Evolutionary conservation across 2,113 vertebrate genomes (phyloP), one percentile per base, ranked within the genome.

Genomic region (Rhinopomastus cyanomelas): DNA sequence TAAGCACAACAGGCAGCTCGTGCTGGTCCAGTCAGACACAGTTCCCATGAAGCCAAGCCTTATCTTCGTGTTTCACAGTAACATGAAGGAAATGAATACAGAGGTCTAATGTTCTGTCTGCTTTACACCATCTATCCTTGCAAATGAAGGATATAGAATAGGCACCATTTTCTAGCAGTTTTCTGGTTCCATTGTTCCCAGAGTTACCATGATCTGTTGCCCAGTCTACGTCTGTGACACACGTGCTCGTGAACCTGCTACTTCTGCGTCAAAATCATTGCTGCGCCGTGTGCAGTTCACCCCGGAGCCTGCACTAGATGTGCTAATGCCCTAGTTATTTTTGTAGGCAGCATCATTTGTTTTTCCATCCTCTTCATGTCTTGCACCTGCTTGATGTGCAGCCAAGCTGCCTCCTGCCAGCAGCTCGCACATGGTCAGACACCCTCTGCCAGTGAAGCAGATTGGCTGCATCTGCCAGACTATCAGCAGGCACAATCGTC

Each of bases 151-250:
- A 36, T 53, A 30, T 18, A 68, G 16, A 56, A 81, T 25, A 75
- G 44, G 39, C 7, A 8, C 26, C 62, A 81, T 46, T 21, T 69
- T 26, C 55, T 9, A 1, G 4, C 4, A 8, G 19, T 37, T 46
- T 48, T 37, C 56, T 55, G 26, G 2, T 76, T 81, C 15, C 25
- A 51, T 36, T 61, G 12, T 12, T 94, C 51, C 42, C 22, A 69
- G 57, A 53, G 16, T 44, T 57, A 29, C 32, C 0, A 0, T 75
- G 53, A 53, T 46, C 26, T 17, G 3, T 61, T 84, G 34, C 46
- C n/a, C 65, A 44, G 17, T 0, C 0, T 2, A 1, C 0, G 0
- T 6, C 61, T 21, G 61, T 60, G 51, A 81, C 88, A 39, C 49
- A 57, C 36, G n/a, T 4, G n/a, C 8, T 88, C 61, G 56, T 49